These are phyloP conservation scores for Hypomesus transpacificus DNA, from an alignment of 2,113 vertebrate genomes.

Conservation along the genomic window DNA sequence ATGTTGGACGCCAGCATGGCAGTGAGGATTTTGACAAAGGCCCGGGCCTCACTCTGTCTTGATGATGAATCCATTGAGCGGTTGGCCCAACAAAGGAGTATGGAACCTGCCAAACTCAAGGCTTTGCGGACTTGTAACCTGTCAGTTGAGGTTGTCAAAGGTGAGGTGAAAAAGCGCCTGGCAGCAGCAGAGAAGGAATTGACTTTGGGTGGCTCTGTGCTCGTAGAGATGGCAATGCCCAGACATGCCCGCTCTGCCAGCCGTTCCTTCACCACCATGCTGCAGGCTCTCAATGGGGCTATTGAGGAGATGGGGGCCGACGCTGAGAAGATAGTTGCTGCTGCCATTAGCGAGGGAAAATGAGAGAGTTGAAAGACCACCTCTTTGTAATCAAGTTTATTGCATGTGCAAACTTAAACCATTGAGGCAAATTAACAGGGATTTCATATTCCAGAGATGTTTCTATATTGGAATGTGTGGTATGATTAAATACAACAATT, in stretches of 20 bases:
- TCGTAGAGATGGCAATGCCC: conserved; percentile 67
- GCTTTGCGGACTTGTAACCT: conserved; percentile 53
- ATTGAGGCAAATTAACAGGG: too few relatives aligned
- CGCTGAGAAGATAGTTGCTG: conserved; percentile 57
- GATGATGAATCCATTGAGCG: conserved; percentile 58
- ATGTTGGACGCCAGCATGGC: conserved; percentile 67
- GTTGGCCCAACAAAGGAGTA: conserved; percentile 48
- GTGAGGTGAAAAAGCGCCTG: conserved; percentile 59
- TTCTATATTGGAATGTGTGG: too few relatives aligned
- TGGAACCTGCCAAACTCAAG: conserved; percentile 47
- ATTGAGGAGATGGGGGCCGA: conserved; percentile 70
- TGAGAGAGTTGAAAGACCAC: conserved; percentile 14
- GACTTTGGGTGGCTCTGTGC: conserved; percentile 32
- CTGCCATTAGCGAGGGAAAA: conserved; percentile 35
- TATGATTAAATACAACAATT: too few relatives aligned
- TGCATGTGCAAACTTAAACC: too few relatives aligned
- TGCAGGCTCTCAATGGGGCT: conserved; percentile 60
- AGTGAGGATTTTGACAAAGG: conserved; percentile 63
- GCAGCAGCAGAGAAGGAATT: conserved; percentile 58
- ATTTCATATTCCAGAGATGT: too few relatives aligned
- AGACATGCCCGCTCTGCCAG: conserved; percentile 57
- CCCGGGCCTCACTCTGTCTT: conserved; percentile 61
- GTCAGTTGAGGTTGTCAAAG: conserved; percentile 65
- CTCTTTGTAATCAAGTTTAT: too few relatives aligned
- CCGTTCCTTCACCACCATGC: conserved; percentile 66